phyloP scores from a whole-genome alignment of 2,113 vertebrate genomes.

The Cyprinus carpio region DNA sequence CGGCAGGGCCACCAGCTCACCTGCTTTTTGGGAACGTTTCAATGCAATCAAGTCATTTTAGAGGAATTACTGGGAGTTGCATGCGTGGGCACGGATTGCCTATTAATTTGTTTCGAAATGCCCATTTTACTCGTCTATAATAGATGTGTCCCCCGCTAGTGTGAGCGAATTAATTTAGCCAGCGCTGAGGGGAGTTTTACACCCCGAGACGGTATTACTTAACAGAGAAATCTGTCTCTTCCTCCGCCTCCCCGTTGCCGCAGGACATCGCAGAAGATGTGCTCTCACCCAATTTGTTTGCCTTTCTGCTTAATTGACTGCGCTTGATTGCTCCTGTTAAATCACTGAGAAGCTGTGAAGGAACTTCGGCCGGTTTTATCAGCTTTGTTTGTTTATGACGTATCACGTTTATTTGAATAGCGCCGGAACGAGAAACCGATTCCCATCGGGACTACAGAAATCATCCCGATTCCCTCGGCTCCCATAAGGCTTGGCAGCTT shows the following conservation, averaged over 20 bases:
- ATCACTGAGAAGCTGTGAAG: conserved; percentile 31
- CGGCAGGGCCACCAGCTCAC: conserved; percentile 32
- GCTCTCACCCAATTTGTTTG: conserved; percentile 44
- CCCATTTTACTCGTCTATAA: conserved; percentile 29
- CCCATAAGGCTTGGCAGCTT: conserved; percentile 37
- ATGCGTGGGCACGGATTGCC: conserved; percentile 15
- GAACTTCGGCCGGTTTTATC: conserved; percentile 23
- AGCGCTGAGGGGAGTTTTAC: conserved; percentile 23
- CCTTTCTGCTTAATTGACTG: conserved; percentile 41
- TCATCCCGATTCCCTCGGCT: conserved; percentile 20
- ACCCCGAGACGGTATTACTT: conserved; percentile 36
- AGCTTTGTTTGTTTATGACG: conserved; percentile 28
- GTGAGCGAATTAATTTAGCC: conserved; percentile 31
- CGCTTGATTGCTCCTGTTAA: conserved; percentile 39
- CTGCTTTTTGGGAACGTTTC: conserved; percentile 15
- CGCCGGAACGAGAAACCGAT: neutral
- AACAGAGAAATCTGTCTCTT: conserved; percentile 41
- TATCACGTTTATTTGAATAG: neutral
- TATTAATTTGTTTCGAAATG: conserved; percentile 35
- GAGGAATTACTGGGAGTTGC: conserved; percentile 9
- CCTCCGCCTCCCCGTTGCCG: conserved; percentile 12
- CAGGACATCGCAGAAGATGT: conserved; percentile 35
- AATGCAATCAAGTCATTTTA: conserved; percentile 25
- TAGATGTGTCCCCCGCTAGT: conserved; percentile 29
- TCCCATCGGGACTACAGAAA: conserved; percentile 9